Evolutionary conservation across 1,140 invertebrate species (phyloP).

Genomic region (Platyscapa corneri): DNA sequence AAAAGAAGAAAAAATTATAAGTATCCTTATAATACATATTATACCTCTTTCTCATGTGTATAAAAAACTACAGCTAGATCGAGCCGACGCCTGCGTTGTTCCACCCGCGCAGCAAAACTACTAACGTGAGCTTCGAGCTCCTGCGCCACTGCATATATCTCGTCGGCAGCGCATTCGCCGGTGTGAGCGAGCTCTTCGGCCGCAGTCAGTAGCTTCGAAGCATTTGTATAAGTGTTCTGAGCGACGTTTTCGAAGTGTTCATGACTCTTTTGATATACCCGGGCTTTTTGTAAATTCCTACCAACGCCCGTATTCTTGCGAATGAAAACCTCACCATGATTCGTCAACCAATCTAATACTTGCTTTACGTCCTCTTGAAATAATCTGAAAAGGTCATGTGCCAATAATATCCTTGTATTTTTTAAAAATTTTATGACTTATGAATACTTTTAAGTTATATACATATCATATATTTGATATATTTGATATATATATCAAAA

Average conservation of each 20-base stretch:
- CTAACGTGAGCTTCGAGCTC: slow-evolving; percentile 93
- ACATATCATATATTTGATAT: too few species aligned
- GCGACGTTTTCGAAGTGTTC: slow-evolving; percentile 99
- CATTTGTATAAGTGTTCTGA: slow-evolving; percentile 99
- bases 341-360: slow-evolving; percentile 97
- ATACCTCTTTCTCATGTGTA: slow-evolving; percentile 95
- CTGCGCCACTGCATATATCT: slow-evolving; percentile 94
- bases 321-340: slow-evolving; percentile 99
- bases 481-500: too few species aligned
- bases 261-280: slow-evolving; percentile 97
- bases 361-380: slow-evolving; percentile 97
- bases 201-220: slow-evolving; percentile 95
- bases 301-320: slow-evolving; percentile 97
- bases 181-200: slow-evolving; percentile 96
- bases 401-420: neutral
- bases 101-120: slow-evolving; percentile 96
- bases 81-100: slow-evolving; percentile 90
- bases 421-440: too few species aligned
- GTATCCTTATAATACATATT: neutral
- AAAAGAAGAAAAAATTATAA: too few species aligned
- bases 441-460: too few species aligned
- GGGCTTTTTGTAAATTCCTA: slow-evolving; percentile 93
- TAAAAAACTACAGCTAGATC: slow-evolving; percentile 97
- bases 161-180: slow-evolving; percentile 96
- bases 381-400: slow-evolving; percentile 70